Conservation (phyloP, 2,797 vertebrate genomes). For the Pseudomugil gertrudae region DNA sequence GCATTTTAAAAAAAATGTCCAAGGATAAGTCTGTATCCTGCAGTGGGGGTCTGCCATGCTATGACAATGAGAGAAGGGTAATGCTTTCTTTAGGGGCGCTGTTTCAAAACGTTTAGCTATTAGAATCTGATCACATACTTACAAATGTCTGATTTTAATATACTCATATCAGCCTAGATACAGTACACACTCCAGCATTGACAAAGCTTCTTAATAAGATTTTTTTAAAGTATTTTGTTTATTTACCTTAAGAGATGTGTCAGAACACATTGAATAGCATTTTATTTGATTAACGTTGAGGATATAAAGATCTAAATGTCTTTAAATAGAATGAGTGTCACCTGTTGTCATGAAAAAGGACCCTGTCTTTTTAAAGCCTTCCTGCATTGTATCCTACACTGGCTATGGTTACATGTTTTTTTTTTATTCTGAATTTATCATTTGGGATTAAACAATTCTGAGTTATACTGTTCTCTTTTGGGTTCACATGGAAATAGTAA, state of each 20-base stretch:
- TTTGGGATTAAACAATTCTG: too few relatives aligned
- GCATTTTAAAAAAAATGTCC: conserved; percentile 62
- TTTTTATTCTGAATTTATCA: not conserved
- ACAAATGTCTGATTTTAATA: not conserved
- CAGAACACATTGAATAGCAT: not conserved
- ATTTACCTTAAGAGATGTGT: not conserved
- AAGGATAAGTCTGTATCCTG: conserved; percentile 68
- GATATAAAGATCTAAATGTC: conserved; percentile 2
- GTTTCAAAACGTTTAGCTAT: not conserved
- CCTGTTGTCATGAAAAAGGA: not conserved
- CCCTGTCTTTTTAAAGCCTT: not conserved
- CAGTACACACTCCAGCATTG: too few relatives aligned
- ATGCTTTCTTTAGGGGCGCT: conserved; percentile 16
- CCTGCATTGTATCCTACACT: not conserved
- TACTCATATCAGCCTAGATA: not conserved
- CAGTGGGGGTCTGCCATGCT: conserved; percentile 25
- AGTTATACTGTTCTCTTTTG: too few relatives aligned
- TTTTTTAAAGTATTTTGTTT: not conserved
- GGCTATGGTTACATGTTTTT: too few relatives aligned
- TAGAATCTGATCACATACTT: not conserved
- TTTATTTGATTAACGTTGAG: not conserved
- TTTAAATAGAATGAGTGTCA: conserved; percentile 2
- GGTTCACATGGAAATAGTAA: too few relatives aligned
- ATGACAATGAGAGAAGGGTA: conserved; percentile 14
- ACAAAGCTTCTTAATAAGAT: not conserved